phyloP scores from a whole-genome alignment of 2,113 vertebrate genomes.

The Microcebus lehilahytsara region DNA sequence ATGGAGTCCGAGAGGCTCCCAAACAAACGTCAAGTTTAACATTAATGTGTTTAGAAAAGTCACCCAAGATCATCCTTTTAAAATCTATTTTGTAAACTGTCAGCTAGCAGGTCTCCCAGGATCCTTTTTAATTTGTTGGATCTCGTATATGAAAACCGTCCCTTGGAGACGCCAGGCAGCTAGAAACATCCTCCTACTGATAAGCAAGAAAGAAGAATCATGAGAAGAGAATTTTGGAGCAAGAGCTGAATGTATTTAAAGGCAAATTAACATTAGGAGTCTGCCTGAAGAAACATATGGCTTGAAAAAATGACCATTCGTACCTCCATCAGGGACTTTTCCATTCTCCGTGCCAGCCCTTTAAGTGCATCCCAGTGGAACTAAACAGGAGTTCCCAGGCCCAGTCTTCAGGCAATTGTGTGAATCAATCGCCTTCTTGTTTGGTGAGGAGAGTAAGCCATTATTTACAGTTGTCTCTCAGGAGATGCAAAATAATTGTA shows the following conservation, averaged over 20 bases:
- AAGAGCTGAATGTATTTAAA: conserved; percentile 77
- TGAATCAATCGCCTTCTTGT: conserved; percentile 64
- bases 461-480: conserved; percentile 62
- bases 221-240: conserved; percentile 79
- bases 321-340: conserved; percentile 61
- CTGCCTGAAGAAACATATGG: conserved; percentile 76
- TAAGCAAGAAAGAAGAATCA: conserved; percentile 67
- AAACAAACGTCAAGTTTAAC: conserved; percentile 83
- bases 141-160: conserved; percentile 72
- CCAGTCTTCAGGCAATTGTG: conserved; percentile 41
- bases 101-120: conserved; percentile 71
- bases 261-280: conserved; percentile 78
- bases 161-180: conserved; percentile 76
- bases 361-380: conserved; percentile 60
- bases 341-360: conserved; percentile 56
- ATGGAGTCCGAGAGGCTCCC: conserved; percentile 60
- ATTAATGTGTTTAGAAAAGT: conserved; percentile 81
- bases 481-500: conserved; percentile 61
- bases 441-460: conserved; percentile 51
- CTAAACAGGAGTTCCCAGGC: conserved; percentile 50
- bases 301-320: conserved; percentile 79
- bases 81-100: conserved; percentile 79
- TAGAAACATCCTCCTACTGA: conserved; percentile 77
- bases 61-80: conserved; percentile 79
- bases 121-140: conserved; percentile 61